phyloP scores from a whole-genome alignment of 2,797 vertebrate species.

The Channa striata region DNA sequence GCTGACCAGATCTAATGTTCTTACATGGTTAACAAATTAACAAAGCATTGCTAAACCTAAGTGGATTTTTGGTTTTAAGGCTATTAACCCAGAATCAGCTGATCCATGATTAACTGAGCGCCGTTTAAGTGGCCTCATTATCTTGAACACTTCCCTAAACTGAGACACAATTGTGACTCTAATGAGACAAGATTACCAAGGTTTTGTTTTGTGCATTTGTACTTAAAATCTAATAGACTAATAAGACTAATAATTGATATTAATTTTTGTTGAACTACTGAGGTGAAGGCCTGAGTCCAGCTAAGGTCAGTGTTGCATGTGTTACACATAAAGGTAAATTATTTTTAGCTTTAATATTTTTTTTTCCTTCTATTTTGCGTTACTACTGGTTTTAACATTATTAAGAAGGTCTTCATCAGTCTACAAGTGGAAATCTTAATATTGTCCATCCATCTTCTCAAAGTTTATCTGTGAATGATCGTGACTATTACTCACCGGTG shows the following conservation, averaged over 20 bases:
- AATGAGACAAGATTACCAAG: no score
- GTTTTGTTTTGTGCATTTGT: no score
- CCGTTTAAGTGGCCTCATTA: neutral
- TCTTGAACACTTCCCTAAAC: neutral
- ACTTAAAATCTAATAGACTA: no score
- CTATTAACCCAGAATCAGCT: neutral
- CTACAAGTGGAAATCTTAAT: neutral
- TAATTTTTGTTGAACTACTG: no score
- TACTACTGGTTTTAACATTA: neutral
- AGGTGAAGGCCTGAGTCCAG: no score
- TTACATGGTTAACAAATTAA: neutral
- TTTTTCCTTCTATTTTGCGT: no score
- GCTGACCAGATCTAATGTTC: no score
- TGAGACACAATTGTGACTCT: no score
- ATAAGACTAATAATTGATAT: no score
- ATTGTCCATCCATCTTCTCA: neutral
- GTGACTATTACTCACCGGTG: slow-evolving; percentile 81
- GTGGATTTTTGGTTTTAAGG: neutral
- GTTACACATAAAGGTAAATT: neutral
- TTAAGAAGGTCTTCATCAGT: no score
- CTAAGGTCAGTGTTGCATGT: no score
- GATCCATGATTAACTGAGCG: neutral
- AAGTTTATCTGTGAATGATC: neutral
- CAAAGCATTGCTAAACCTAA: neutral
- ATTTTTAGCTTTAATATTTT: neutral